A percentile compares a stretch with the other conserved stretches of the same genome.
phyloP scores from a whole-genome alignment of 1,140 invertebrate genomes.

The Thaumatotibia leucotreta region DNA sequence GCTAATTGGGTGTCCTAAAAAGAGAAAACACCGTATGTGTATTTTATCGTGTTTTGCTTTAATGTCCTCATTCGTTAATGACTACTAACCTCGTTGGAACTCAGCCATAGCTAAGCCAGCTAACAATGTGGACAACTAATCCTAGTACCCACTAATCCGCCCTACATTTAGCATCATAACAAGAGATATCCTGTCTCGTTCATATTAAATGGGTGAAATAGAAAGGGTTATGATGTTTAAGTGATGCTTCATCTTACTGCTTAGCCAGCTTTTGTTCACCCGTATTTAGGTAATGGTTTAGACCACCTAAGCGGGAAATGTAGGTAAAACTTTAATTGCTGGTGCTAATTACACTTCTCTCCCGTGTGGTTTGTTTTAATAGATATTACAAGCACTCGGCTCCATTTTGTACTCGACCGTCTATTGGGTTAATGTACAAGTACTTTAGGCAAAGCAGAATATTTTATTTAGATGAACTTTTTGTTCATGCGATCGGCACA shows the following conservation, averaged over 20 bases:
- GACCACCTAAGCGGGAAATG: neutral
- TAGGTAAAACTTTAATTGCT: neutral
- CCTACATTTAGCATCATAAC: neutral
- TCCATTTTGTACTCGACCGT: neutral
- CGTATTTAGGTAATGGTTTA: neutral
- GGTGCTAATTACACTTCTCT: neutral
- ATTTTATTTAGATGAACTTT: neutral
- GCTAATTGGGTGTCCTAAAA: no score
- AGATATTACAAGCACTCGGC: neutral
- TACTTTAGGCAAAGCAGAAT: neutral
- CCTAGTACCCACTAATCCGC: neutral
- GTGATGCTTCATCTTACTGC: neutral
- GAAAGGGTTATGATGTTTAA: neutral
- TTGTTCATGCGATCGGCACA: no score
- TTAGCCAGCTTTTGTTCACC: neutral
- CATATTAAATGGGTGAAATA: neutral
- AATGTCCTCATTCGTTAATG: neutral
- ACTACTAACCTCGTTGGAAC: neutral
- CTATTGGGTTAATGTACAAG: neutral
- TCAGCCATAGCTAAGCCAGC: neutral
- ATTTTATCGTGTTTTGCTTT: neutral
- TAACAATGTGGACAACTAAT: slow-evolving; percentile 4
- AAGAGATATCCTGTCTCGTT: neutral
- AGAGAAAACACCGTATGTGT: neutral
- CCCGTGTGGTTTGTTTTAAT: neutral